These are phyloP conservation scores for Urophycis tenuis DNA, from an alignment of 2,797 vertebrate species.

Conservation along the genomic window DNA sequence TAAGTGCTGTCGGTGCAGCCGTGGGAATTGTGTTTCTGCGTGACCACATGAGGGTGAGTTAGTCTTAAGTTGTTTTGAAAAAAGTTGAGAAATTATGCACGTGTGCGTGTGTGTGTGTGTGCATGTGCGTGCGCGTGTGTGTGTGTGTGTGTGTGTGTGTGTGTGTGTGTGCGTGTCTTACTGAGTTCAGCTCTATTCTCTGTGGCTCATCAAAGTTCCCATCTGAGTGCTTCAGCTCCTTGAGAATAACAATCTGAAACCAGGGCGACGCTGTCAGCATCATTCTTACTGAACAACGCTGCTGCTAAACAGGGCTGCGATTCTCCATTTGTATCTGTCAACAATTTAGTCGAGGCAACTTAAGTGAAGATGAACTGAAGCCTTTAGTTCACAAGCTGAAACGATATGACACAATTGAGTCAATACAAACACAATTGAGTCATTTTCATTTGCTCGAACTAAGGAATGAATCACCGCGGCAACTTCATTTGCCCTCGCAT, in stretches of 20 bases:
- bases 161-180: conserved; percentile 43
- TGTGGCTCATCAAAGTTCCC: conserved; percentile 85
- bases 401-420: too few relatives aligned
- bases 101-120: background rate
- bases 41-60: too few relatives aligned
- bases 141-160: background rate
- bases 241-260: conserved; percentile 84
- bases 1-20: too few relatives aligned
- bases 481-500: background rate
- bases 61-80: too few relatives aligned
- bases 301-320: background rate
- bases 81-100: too few relatives aligned
- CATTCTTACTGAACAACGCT: background rate
- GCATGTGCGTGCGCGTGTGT: background rate
- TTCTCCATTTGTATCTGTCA: background rate
- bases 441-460: background rate
- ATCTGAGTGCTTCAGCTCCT: conserved; percentile 83
- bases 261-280: background rate
- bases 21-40: too few relatives aligned
- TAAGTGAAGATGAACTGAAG: background rate
- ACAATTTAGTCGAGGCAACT: background rate
- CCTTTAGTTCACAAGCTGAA: background rate
- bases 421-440: too few relatives aligned
- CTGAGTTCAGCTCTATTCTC: conserved; percentile 87
- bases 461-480: background rate